phyloP scores from a whole-genome alignment of 1,140 invertebrate genomes.

The Sweltsa coloradensis region DNA sequence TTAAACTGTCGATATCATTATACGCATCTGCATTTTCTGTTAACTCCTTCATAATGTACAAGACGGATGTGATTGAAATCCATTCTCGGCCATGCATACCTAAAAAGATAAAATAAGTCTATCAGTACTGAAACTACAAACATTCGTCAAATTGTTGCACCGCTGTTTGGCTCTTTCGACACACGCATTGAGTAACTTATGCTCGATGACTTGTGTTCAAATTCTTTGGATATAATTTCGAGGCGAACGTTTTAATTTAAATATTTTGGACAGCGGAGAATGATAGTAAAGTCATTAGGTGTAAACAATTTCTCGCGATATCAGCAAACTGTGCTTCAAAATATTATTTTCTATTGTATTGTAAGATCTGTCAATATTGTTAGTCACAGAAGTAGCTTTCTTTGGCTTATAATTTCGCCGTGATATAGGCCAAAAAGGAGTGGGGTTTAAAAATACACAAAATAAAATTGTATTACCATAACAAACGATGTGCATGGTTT shows the following conservation, averaged over 20 bases:
- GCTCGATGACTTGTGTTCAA: not conserved
- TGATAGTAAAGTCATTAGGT: not conserved
- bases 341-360: too few species aligned
- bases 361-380: too few species aligned
- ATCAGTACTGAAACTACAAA: not conserved
- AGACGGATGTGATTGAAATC: slow-evolving; percentile 59
- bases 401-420: too few species aligned
- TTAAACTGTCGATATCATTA: slow-evolving; percentile 34
- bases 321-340: too few species aligned
- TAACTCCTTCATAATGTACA: slow-evolving; percentile 37
- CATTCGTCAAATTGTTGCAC: not conserved
- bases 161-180: not conserved
- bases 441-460: too few species aligned
- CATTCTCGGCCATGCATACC: slow-evolving; percentile 62
- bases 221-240: too few species aligned
- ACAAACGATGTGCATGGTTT: too few species aligned
- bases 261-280: not conserved
- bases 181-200: not conserved
- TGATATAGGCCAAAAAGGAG: too few species aligned
- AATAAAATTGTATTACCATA: too few species aligned
- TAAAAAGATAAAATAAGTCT: not conserved
- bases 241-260: not conserved
- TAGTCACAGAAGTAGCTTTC: too few species aligned
- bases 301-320: too few species aligned
- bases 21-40: slow-evolving; percentile 3